Conservation (phyloP, 2,113 vertebrate genomes). For the Aphelocoma coerulescens region DNA sequence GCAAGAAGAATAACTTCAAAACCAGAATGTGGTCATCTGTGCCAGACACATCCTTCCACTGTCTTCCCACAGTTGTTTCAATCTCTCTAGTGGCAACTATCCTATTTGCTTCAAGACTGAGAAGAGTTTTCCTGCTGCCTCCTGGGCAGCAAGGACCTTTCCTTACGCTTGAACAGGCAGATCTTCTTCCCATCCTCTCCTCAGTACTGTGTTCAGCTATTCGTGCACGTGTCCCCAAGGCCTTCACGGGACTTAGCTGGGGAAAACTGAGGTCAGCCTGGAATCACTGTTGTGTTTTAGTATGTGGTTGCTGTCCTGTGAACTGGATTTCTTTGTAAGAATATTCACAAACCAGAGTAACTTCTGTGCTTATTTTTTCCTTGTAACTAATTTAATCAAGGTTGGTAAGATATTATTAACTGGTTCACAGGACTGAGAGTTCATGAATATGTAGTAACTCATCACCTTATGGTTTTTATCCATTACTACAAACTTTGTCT, state of each 20-base stretch:
- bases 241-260: background rate
- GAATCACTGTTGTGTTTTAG: background rate
- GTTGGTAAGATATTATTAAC: slow-evolving; percentile 11
- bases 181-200: background rate
- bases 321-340: background rate
- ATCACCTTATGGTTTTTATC: slow-evolving; percentile 52
- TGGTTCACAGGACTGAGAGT: slow-evolving; percentile 38
- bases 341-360: background rate
- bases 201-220: background rate
- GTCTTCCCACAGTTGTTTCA: slow-evolving; percentile 24
- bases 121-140: slow-evolving; percentile 25
- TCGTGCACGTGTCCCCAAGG: background rate
- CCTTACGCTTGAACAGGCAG: background rate
- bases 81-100: background rate
- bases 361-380: background rate
- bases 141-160: slow-evolving; percentile 19
- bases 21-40: slow-evolving; percentile 29
- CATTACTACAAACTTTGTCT: slow-evolving; percentile 46
- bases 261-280: background rate
- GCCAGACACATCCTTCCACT: slow-evolving; percentile 1
- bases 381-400: slow-evolving; percentile 28
- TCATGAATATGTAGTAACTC: slow-evolving; percentile 46
- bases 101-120: slow-evolving; percentile 18
- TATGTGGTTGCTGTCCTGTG: background rate
- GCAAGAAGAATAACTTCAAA: slow-evolving; percentile 26